Conservation (phyloP, 2,113 vertebrate genomes). For the Saguinus imperator region DNA sequence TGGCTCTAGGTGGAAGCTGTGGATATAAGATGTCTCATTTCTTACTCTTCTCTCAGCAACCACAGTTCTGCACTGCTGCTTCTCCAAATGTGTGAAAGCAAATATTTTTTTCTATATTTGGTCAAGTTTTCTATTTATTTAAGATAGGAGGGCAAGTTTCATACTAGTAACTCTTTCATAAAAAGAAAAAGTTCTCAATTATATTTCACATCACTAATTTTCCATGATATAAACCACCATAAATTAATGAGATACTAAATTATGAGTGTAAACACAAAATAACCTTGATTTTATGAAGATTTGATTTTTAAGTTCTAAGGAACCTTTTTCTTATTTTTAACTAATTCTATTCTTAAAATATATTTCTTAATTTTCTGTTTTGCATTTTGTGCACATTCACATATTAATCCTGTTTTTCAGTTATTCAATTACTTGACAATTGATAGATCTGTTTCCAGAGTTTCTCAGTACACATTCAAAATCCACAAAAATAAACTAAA, state of each 20-base stretch:
- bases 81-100: background rate
- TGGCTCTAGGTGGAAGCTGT: background rate
- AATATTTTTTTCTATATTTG: background rate
- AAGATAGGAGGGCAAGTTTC: background rate
- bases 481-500: slow-evolving; percentile 45
- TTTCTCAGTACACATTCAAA: slow-evolving; percentile 51
- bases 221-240: background rate
- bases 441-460: background rate
- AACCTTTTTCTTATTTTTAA: slow-evolving; percentile 26
- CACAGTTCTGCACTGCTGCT: background rate
- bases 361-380: slow-evolving; percentile 14
- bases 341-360: slow-evolving; percentile 40
- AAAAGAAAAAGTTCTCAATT: background rate
- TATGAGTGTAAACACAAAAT: background rate
- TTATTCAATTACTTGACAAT: background rate
- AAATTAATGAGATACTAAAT: background rate
- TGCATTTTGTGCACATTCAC: background rate
- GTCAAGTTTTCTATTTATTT: background rate
- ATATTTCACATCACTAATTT: background rate
- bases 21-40: background rate
- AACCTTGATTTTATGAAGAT: background rate
- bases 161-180: background rate
- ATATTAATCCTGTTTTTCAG: slow-evolving; percentile 24
- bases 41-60: background rate
- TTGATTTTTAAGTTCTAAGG: background rate